A percentile compares a stretch with the other conserved stretches of the same genome.
These are phyloP conservation scores for Drosophila phalerata DNA, from an alignment of 2,888 invertebrate genomes.

Conservation along the genomic window DNA sequence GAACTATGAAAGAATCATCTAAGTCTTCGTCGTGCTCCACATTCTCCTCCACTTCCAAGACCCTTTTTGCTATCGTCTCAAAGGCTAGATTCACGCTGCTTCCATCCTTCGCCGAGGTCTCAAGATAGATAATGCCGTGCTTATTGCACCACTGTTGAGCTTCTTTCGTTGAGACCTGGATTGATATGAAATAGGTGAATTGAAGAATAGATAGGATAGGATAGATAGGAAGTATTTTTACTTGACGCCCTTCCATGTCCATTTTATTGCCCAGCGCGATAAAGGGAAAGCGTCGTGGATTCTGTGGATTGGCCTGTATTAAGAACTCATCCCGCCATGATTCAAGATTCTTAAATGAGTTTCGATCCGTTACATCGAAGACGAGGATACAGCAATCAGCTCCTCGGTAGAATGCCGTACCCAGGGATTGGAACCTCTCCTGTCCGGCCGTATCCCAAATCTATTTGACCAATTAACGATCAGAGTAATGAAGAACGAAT, in stretches of 20 bases:
- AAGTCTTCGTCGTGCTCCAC: constrained; percentile 64
- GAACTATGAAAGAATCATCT: neutral
- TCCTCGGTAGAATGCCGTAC: constrained; percentile 99
- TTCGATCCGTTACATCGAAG: constrained; percentile 99
- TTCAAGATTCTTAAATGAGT: constrained; percentile 98
- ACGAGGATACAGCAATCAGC: constrained; percentile 99
- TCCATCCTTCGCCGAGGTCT: constrained; percentile 99
- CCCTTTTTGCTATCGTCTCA: constrained; percentile 99
- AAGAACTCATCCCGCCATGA: constrained; percentile 99
- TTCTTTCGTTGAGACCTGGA: neutral
- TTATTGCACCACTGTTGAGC: constrained; percentile 99
- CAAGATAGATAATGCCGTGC: constrained; percentile 99
- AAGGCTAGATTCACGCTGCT: constrained; percentile 99
- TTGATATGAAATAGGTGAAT: neutral
- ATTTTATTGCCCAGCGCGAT: constrained; percentile 99
- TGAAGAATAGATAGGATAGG: too few species aligned
- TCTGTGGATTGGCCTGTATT: constrained; percentile 97
- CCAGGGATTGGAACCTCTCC: constrained; percentile 98
- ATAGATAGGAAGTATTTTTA: constrained; percentile 86
- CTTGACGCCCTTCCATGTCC: constrained; percentile 95
- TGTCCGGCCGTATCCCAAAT: constrained; percentile 99
- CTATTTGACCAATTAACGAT: constrained; percentile 85
- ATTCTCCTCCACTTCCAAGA: constrained; percentile 91
- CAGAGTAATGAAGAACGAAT: too few species aligned
- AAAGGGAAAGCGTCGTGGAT: constrained; percentile 99